These are phyloP conservation scores for Chironomus tepperi DNA, from an alignment of 1,140 invertebrate species.

Conservation along the genomic window DNA sequence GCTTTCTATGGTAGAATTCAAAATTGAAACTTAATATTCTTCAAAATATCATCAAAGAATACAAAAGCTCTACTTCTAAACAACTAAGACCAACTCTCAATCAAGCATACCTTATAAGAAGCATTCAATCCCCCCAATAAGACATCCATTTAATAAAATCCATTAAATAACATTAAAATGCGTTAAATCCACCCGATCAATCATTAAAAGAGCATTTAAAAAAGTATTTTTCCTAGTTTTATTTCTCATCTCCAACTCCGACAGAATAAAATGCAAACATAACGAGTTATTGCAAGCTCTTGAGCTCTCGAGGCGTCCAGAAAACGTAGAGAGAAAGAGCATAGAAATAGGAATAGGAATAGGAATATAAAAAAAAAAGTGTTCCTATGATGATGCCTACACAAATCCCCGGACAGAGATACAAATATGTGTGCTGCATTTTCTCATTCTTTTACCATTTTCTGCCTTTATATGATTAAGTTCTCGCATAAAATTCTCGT, in stretches of 20 bases:
- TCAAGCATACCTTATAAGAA: no score
- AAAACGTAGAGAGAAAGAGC: neutral
- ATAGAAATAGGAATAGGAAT: neutral
- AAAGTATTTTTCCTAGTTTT: neutral
- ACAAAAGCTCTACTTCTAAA: no score
- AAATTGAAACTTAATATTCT: no score
- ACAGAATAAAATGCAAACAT: neutral
- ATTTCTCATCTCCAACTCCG: neutral
- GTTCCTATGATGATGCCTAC: conserved; percentile 3
- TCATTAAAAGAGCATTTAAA: no score
- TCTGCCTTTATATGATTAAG: conserved; percentile 13
- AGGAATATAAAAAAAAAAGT: neutral
- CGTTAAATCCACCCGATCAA: no score
- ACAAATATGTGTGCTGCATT: neutral
- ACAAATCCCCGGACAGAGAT: neutral
- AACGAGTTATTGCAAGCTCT: conserved; percentile 7
- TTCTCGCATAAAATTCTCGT: conserved; percentile 12
- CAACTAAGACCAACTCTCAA: no score
- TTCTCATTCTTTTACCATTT: neutral
- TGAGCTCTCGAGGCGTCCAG: conserved; percentile 3
- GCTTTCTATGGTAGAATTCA: no score
- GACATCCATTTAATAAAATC: no score
- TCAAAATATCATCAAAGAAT: no score
- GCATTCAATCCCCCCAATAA: no score
- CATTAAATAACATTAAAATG: no score